A percentile compares a stretch with the other conserved stretches of the same genome.
phyloP scores from a whole-genome alignment of 2,888 invertebrate species.

The Sinotaia quadrata region DNA sequence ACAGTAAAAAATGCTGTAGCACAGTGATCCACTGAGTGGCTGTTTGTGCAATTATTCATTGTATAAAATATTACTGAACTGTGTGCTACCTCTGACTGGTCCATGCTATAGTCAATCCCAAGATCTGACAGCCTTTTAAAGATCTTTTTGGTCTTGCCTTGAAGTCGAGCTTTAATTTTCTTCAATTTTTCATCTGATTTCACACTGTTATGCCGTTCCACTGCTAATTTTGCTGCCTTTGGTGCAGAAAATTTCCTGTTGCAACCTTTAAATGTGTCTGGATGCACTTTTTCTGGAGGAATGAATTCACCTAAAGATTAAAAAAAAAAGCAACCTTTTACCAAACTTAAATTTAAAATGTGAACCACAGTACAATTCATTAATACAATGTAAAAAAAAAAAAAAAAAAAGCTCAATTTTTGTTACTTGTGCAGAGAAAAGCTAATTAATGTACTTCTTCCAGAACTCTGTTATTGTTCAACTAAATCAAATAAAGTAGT shows the following conservation, averaged over 20 bases:
- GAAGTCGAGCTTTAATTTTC: slow-evolving; percentile 32
- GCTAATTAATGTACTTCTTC: no score
- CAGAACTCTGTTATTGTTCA: no score
- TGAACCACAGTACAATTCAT: neutral
- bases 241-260: slow-evolving; percentile 40
- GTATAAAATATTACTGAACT: no score
- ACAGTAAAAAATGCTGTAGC: no score
- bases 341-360: neutral
- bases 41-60: no score
- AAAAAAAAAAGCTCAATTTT: neutral
- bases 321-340: slow-evolving; percentile 5
- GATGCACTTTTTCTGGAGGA: slow-evolving; percentile 51
- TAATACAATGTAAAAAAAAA: neutral
- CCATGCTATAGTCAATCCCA: slow-evolving; percentile 45
- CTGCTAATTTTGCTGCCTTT: slow-evolving; percentile 34
- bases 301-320: slow-evolving; percentile 58
- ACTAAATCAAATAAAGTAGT: no score
- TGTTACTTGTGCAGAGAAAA: no score
- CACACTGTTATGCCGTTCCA: slow-evolving; percentile 50
- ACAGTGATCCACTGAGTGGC: no score
- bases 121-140: slow-evolving; percentile 35
- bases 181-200: slow-evolving; percentile 36
- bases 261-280: slow-evolving; percentile 50
- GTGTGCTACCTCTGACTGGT: no score
- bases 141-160: slow-evolving; percentile 35